Evolutionary conservation across 2,113 vertebrate species (phyloP).

Genomic region (Melanerpes formicivorus): DNA sequence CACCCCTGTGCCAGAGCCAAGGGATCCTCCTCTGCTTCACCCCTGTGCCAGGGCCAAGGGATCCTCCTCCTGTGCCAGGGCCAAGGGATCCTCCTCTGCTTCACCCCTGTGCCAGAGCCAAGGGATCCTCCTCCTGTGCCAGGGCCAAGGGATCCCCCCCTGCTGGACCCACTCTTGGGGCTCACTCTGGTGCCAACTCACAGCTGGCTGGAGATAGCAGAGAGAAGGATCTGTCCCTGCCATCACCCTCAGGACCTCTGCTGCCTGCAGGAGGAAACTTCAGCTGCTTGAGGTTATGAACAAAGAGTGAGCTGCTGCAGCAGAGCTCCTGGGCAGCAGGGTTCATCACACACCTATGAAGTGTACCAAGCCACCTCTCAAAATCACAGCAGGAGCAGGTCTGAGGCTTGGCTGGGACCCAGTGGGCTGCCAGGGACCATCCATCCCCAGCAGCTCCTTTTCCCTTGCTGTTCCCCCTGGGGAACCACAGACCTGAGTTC

Average conservation of each 20-base stretch:
- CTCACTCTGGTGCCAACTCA: not conserved
- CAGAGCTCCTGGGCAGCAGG: not conserved
- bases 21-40: too few relatives aligned
- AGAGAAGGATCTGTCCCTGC: not conserved
- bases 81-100: too few relatives aligned
- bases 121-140: too few relatives aligned
- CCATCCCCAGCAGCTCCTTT: not conserved
- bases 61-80: too few relatives aligned
- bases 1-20: too few relatives aligned
- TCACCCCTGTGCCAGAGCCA: too few relatives aligned
- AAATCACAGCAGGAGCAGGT: conserved; percentile 10
- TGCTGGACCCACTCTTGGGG: not conserved
- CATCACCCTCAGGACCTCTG: not conserved
- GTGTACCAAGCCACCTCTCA: conserved; percentile 19
- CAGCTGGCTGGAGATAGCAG: not conserved
- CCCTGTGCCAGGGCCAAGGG: too few relatives aligned
- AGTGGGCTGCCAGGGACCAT: not conserved
- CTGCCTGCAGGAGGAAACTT: not conserved
- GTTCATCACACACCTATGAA: conserved; percentile 44
- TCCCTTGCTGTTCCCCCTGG: not conserved
- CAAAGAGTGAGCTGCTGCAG: conserved; percentile 17
- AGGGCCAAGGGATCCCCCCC: too few relatives aligned
- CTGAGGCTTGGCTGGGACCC: not conserved
- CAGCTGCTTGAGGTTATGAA: conserved; percentile 43
- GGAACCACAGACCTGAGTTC: not conserved